Conservation (phyloP, 2,888 invertebrate genomes). For the Sphaeridia pumilis region DNA sequence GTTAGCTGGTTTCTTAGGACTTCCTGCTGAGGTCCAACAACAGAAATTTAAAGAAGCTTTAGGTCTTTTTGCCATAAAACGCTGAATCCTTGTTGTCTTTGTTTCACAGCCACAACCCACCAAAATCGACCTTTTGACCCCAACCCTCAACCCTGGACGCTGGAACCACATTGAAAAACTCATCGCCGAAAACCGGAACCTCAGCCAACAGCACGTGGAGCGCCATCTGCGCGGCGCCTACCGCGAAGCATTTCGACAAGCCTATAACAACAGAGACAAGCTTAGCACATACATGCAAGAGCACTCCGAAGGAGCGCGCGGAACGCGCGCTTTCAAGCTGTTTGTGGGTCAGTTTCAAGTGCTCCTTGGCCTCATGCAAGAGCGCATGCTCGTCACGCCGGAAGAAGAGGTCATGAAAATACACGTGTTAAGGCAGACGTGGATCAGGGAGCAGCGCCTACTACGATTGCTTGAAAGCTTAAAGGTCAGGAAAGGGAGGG, state of each 20-base stretch:
- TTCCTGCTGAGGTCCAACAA: too few relatives aligned
- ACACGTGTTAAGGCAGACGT: constrained; percentile 14
- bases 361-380: constrained; percentile 15
- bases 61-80: too few relatives aligned
- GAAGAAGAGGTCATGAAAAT: constrained; percentile 17
- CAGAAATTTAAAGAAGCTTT: too few relatives aligned
- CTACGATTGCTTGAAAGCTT: constrained; percentile 1
- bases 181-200: too few relatives aligned
- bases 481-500: too few relatives aligned
- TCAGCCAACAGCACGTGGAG: too few relatives aligned
- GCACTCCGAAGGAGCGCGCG: constrained; percentile 11
- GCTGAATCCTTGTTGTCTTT: too few relatives aligned
- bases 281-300: constrained; percentile 1
- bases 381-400: constrained; percentile 13
- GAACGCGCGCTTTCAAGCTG: constrained; percentile 15
- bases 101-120: too few relatives aligned
- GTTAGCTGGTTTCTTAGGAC: too few relatives aligned
- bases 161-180: too few relatives aligned
- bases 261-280: constrained; percentile 2
- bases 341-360: constrained; percentile 15
- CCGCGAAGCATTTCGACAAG: constrained; percentile 13
- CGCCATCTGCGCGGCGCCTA: constrained; percentile 7
- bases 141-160: too few relatives aligned
- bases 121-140: too few relatives aligned
- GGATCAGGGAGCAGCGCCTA: constrained; percentile 17